These are phyloP conservation scores for Saccostrea cuccullata DNA, from an alignment of 1,140 invertebrate species.

Conservation along the genomic window DNA sequence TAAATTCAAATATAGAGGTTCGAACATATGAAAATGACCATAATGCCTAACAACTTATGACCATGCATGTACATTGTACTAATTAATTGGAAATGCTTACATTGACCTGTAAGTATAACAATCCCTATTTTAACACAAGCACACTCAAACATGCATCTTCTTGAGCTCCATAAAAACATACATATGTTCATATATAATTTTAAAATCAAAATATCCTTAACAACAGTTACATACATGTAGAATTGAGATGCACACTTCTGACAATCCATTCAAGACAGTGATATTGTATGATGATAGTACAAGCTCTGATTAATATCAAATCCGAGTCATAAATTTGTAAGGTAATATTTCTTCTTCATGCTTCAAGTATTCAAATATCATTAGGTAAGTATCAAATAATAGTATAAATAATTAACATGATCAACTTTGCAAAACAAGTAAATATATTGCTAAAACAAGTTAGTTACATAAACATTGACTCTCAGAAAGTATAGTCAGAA, in stretches of 20 bases:
- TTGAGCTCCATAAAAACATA: neutral
- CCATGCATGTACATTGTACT: too few species aligned
- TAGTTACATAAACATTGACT: too few species aligned
- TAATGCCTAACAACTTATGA: too few species aligned
- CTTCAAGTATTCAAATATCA: neutral
- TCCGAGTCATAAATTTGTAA: neutral
- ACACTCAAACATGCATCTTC: neutral
- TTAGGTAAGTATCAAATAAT: neutral
- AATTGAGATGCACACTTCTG: neutral
- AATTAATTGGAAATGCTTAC: too few species aligned
- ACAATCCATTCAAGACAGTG: neutral
- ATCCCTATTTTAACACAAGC: too few species aligned
- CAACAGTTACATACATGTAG: neutral
- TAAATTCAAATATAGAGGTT: too few species aligned
- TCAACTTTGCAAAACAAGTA: too few species aligned
- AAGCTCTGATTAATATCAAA: constrained; percentile 12
- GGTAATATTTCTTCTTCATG: neutral
- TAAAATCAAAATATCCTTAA: neutral
- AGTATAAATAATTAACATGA: too few species aligned
- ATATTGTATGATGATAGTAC: neutral
- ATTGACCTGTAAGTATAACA: too few species aligned
- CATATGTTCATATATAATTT: neutral
- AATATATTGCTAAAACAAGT: too few species aligned
- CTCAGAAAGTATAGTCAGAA: too few species aligned
- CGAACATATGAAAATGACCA: too few species aligned